phyloP scores from a whole-genome alignment of 2,113 vertebrate genomes.

The Misgurnus mizolepis region DNA sequence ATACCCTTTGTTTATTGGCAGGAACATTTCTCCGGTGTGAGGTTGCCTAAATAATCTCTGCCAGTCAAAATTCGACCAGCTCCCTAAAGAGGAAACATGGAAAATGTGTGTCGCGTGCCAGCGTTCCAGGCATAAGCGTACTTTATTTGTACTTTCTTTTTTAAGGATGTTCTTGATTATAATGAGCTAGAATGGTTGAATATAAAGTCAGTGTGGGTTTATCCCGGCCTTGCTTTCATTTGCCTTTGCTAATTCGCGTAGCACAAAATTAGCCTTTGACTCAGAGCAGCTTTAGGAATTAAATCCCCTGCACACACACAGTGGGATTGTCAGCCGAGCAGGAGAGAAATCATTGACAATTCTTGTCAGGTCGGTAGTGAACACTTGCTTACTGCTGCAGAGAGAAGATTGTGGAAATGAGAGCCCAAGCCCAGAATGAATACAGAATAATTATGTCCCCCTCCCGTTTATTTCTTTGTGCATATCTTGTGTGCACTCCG shows the following conservation, averaged over 20 bases:
- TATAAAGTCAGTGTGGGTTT: conserved; percentile 50
- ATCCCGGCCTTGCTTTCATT: conserved; percentile 40
- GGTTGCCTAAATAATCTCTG: conserved; percentile 41
- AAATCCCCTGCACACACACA: conserved; percentile 73
- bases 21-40: conserved; percentile 23
- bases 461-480: conserved; percentile 30
- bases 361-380: conserved; percentile 71
- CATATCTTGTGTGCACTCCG: conserved; percentile 36
- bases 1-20: conserved; percentile 52
- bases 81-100: conserved; percentile 31
- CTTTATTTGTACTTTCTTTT: not conserved
- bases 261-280: conserved; percentile 66
- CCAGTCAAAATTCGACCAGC: conserved; percentile 23
- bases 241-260: conserved; percentile 68
- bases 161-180: conserved; percentile 45
- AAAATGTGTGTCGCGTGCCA: conserved; percentile 7
- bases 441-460: conserved; percentile 71
- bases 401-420: conserved; percentile 73
- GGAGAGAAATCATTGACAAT: conserved; percentile 75
- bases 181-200: conserved; percentile 49
- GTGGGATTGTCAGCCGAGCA: conserved; percentile 70
- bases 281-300: conserved; percentile 72
- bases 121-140: conserved; percentile 5
- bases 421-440: conserved; percentile 62
- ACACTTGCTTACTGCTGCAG: conserved; percentile 70